Evolutionary conservation across 2,113 vertebrate species (phyloP), one percentile per base, ranked within the genome.

Genomic region (Artemisiospiza belli): DNA sequence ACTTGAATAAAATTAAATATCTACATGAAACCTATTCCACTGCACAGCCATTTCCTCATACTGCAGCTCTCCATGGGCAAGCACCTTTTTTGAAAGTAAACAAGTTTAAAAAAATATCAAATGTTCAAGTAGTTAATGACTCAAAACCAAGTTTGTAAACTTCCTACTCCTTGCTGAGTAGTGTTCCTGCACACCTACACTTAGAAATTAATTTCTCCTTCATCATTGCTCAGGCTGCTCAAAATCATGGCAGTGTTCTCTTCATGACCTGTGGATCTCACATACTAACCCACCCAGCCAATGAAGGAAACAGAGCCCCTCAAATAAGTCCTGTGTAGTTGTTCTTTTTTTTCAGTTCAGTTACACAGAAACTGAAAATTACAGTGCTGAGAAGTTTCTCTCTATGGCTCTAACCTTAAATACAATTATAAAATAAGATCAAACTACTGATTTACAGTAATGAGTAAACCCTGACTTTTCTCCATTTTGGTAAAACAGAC

Each of bases 321-420:
- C 51, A 66, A 44, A 8, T 52, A 91, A 76, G 27, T 81, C 72
- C 76, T 85, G 61, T 74, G 64, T 25, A 76, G 76, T 35, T 0
- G 0, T 58, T 63, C 0, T 22, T 21, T 28, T 17, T 55, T 62
- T 52, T 10, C 27, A 58, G 43, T 72, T 87, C 72, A 47, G n/a
- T 57, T 69, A 70, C 27, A 80, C 9, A 72, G 13, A 24, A 77
- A 85, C 82, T 59, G 84, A 95, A 80, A 90, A 67, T 82, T n/a
- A 83, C 81, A 91, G 78, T 72, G 72, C 83, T 75, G 89, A 81
- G 61, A 90, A 54, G 83, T 68, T 89, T 90, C 87, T 90, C 87
- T 88, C 88, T 89, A 94, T 92, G 67, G 68, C 91, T 95, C 69
- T 69, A 44, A 93, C 79, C 54, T 95, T 91, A 85, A 96, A 96